Evolutionary conservation across 2,888 invertebrate genomes (phyloP).

Genomic region (Tiliacea aurago): DNA sequence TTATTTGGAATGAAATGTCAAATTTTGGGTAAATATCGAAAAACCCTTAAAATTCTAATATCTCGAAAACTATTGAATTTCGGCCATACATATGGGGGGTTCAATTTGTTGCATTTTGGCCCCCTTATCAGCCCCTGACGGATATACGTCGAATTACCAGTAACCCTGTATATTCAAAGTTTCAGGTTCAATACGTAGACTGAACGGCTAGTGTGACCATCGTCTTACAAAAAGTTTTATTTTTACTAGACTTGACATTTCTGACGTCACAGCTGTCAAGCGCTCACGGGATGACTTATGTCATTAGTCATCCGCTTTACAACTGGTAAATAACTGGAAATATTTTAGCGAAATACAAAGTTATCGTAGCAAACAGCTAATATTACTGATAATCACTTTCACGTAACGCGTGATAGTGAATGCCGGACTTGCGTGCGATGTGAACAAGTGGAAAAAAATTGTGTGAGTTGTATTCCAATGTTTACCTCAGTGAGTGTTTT

Average conservation of each 20-base stretch:
- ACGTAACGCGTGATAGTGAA: conserved; percentile 57
- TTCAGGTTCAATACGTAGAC: neutral
- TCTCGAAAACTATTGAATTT: too few species aligned
- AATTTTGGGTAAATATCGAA: too few species aligned
- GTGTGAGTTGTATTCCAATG: conserved; percentile 47
- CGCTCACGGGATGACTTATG: conserved; percentile 59
- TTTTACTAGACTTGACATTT: conserved; percentile 30
- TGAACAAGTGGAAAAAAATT: conserved; percentile 35
- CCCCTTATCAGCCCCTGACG: too few species aligned
- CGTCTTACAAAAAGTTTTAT: neutral
- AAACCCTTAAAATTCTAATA: too few species aligned
- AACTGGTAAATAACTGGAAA: conserved; percentile 73
- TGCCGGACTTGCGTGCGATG: conserved; percentile 36
- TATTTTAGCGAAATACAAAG: conserved; percentile 74
- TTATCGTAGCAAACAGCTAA: conserved; percentile 76
- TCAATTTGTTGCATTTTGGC: too few species aligned
- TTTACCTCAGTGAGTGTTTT: conserved; percentile 62
- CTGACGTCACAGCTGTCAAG: conserved; percentile 50
- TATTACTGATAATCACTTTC: conserved; percentile 64
- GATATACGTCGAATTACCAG: too few species aligned
- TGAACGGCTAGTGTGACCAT: conserved; percentile 22
- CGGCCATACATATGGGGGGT: too few species aligned
- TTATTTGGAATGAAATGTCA: too few species aligned
- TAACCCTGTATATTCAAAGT: too few species aligned
- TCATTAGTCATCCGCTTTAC: conserved; percentile 78